A percentile compares a stretch with the other conserved stretches of the same genome.
These are phyloP conservation scores for Trichosurus vulpecula DNA, from an alignment of 2,797 vertebrate species.

Conservation along the genomic window DNA sequence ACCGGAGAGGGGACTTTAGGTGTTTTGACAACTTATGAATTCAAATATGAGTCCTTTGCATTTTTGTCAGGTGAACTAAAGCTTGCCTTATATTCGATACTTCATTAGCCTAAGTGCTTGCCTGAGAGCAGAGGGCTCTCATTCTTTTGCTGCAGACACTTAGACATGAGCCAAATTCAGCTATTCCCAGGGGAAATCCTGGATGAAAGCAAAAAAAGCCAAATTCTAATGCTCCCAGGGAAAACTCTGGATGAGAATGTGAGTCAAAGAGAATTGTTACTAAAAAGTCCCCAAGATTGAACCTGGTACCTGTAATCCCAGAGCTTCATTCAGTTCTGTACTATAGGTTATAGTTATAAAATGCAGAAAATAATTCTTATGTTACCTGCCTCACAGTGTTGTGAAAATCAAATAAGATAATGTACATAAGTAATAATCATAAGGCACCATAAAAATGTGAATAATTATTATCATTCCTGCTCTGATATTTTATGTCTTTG, in stretches of 20 bases:
- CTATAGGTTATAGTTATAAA: background rate
- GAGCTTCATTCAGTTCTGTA: background rate
- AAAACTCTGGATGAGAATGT: background rate
- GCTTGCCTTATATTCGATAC: background rate
- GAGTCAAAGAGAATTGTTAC: background rate
- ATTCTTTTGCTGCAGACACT: background rate
- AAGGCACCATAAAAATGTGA: background rate
- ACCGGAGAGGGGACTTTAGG: background rate
- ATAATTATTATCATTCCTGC: background rate
- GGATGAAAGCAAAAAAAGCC: background rate
- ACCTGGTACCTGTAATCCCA: background rate
- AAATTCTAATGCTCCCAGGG: background rate
- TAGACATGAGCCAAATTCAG: background rate
- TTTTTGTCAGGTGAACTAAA: background rate
- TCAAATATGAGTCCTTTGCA: background rate
- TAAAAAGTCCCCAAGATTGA: background rate
- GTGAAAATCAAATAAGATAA: background rate
- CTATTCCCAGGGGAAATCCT: background rate
- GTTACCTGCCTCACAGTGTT: background rate
- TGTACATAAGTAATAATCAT: background rate
- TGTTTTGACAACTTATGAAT: background rate
- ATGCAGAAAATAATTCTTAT: background rate
- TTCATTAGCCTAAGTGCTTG: background rate
- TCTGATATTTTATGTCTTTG: background rate
- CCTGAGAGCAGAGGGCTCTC: background rate